phyloP scores from a whole-genome alignment of 92 coral and sea anemone genomes.

The Micromussa lordhowensis region DNA sequence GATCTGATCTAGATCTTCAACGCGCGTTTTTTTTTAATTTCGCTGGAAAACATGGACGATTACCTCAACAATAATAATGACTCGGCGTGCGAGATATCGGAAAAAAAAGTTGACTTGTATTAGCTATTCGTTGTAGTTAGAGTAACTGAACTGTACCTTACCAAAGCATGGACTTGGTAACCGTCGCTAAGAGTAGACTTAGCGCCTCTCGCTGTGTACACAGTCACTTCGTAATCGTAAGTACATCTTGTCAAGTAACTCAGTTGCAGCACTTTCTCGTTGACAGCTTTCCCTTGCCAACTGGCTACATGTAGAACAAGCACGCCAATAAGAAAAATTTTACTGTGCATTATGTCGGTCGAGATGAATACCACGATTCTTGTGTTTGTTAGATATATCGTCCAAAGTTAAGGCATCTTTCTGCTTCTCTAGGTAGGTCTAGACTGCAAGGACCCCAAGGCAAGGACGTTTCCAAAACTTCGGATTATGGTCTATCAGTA shows the following conservation, averaged over 20 bases:
- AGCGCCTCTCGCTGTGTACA: constrained; percentile 87
- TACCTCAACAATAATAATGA: neutral
- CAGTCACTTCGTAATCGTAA: constrained; percentile 81
- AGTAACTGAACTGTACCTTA: constrained; percentile 31
- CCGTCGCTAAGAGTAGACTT: constrained; percentile 74
- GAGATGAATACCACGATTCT: neutral
- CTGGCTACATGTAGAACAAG: neutral
- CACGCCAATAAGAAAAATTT: neutral
- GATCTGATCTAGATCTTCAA: too few relatives aligned
- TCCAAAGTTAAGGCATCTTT: neutral
- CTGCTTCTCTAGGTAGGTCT: too few relatives aligned
- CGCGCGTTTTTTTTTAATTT: too few relatives aligned
- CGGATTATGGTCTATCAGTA: neutral
- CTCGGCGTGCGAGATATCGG: neutral
- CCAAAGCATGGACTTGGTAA: constrained; percentile 73
- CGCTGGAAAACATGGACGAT: neutral
- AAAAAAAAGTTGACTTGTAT: neutral
- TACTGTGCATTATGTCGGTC: neutral
- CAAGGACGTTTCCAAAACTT: neutral
- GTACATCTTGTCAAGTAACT: constrained; percentile 60
- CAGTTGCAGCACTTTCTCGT: neutral
- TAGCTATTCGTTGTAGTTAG: neutral
- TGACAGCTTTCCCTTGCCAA: constrained; percentile 4
- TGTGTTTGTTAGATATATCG: neutral
- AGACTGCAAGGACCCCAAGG: neutral